Percentiles rank a stretch among this genome's conserved stretches.
These are phyloP conservation scores for Panagrolaimus sp. DNA, from an alignment of 1,140 invertebrate genomes.

Conservation along the genomic window DNA sequence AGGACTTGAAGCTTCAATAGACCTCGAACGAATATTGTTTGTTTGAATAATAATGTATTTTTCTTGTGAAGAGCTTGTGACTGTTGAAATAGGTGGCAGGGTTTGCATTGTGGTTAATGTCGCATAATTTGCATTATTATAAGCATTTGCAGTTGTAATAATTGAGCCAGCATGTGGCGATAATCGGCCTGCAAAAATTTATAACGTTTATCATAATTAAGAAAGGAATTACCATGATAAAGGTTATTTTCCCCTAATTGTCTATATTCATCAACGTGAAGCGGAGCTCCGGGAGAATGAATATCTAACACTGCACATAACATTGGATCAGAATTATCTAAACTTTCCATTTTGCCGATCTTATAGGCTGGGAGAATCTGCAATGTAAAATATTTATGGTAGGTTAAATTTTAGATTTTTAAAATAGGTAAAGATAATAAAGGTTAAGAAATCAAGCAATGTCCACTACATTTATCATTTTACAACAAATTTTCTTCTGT, in stretches of 20 bases:
- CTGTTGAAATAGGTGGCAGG: slow-evolving; percentile 90
- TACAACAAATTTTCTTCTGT: not conserved
- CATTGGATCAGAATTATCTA: slow-evolving; percentile 10
- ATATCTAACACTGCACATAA: slow-evolving; percentile 3
- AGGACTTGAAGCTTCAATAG: not conserved
- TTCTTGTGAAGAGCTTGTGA: slow-evolving; percentile 58
- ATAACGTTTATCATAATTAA: too few relatives aligned
- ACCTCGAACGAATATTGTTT: not conserved
- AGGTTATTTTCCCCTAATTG: not conserved
- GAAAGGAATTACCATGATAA: not conserved
- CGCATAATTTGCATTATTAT: slow-evolving; percentile 68
- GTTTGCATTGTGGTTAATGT: slow-evolving; percentile 90
- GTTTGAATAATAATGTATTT: slow-evolving; percentile 15
- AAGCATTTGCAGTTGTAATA: not conserved
- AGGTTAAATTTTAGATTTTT: too few relatives aligned
- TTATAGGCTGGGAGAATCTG: not conserved
- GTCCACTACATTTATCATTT: too few relatives aligned
- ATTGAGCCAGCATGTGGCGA: not conserved
- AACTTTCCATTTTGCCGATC: slow-evolving; percentile 10
- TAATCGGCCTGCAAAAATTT: not conserved
- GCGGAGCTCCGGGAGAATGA: slow-evolving; percentile 2
- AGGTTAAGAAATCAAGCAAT: too few relatives aligned
- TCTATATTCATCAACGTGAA: not conserved
- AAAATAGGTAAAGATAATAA: too few relatives aligned
- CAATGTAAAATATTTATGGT: not conserved